Conservation (phyloP, 2,888 invertebrate genomes). For the Seladonia tumulorum region DNA sequence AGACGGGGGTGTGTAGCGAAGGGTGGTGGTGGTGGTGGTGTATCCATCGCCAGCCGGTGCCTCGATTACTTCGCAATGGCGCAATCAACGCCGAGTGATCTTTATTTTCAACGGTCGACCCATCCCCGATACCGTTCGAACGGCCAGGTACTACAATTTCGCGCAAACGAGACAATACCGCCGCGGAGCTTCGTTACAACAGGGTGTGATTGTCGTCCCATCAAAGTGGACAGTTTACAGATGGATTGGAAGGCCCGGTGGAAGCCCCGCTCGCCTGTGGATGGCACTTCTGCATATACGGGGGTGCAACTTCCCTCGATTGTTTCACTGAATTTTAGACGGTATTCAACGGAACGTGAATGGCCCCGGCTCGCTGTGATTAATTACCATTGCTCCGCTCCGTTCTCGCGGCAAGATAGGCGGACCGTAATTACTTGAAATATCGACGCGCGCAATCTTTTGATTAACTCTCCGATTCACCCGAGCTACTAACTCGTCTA, state of each 20-base stretch:
- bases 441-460: conserved; percentile 21
- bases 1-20: conserved; percentile 5
- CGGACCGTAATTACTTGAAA: conserved; percentile 52
- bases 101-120: conserved; percentile 74
- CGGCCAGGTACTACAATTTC: conserved; percentile 78
- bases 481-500: background rate
- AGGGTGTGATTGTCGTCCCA: conserved; percentile 83
- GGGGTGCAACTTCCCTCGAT: conserved; percentile 57
- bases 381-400: conserved; percentile 49
- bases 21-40: conserved; percentile 14
- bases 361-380: conserved; percentile 43
- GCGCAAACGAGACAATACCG: conserved; percentile 79
- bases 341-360: conserved; percentile 48
- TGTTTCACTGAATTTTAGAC: conserved; percentile 61
- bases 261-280: conserved; percentile 56
- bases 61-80: conserved; percentile 73
- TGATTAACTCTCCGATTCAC: conserved; percentile 30
- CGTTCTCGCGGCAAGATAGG: conserved; percentile 9
- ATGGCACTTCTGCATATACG: conserved; percentile 54
- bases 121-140: conserved; percentile 73
- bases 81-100: conserved; percentile 80
- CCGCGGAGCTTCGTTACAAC: conserved; percentile 79
- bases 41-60: conserved; percentile 60
- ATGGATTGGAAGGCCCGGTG: conserved; percentile 80
- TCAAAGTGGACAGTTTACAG: conserved; percentile 84